Evolutionary conservation across 2,797 vertebrate species (phyloP), one percentile per base, ranked within the genome.

Genomic region (Leptatherina wallacei): DNA sequence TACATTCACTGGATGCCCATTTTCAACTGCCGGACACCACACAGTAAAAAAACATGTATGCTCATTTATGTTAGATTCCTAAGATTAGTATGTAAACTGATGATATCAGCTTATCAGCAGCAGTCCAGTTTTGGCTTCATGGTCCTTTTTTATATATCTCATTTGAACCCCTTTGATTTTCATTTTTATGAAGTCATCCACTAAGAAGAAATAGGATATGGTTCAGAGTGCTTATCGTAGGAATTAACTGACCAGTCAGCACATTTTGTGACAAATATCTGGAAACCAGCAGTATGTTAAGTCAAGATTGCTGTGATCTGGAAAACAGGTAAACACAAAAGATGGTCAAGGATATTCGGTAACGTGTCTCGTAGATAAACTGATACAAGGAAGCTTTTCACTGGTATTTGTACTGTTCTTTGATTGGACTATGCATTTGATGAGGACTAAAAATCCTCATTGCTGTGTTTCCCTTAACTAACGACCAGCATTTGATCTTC

Each of bases 401-500:
- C 36, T 52, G 11, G 8, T 65, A 29, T 56, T 56, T 42, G 42
- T 35, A 12, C 20, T 47, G 1, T 47, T 5, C 14, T 62, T 42
- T 32, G 20, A n/a, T 16, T 33, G 8, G 18, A 2, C 35, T 3
- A 8, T 38, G n/a, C 13, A 40, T 24, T 9, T 61, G n/a, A 22
- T 35, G 22, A 49, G 20, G 18, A 42, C 56, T 44, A 65, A 66
- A 24, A 9, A 51, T 18, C 14, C 14, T 18, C 5, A 1, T 10
- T 20, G 20, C 44, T 56, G 35, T 33, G 14, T 36, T 40, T 47
- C 14, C 20, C 18, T 59, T 54, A n/a, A 10, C 30, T 68, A 55
- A 73, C 32, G 27, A 11, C 18, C 32, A 30, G 32, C 27, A 8
- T 73, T 63, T 78, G 59, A 7, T 73, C 77, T 88, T 18, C 71